Base-by-base conservation (phyloP, 2,888 invertebrate species). In the Nomada fabriciana region DNA sequence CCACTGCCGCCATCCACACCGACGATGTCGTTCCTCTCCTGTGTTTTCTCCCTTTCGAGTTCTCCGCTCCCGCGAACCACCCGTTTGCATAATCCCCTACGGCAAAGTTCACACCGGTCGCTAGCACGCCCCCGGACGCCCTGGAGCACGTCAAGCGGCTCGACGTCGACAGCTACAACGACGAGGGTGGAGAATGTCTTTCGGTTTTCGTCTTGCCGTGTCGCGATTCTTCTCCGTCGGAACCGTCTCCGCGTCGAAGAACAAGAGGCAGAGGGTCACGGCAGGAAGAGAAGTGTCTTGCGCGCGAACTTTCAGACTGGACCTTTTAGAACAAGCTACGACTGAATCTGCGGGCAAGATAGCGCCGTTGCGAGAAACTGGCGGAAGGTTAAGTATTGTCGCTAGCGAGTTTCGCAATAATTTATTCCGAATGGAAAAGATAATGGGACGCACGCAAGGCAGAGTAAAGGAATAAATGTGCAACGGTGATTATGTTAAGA, bases 61-160 rank as follows among this genome's bases (percentile, higher is more conserved):
- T 80, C 79, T 70, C 83, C 75, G 79, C 76, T 71, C 87, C 78
- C 80, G 76, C 83, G 84, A 86, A 82, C 85, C 83, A 82, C 78
- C 84, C 89, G 89, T 91, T 92, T 92, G 90, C 90, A 91, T 92
- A 91, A 92, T 91, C 90, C 91, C 91, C 90, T 77, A 87, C 88
- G 90, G 91, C 90, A 83, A 91, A 91, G 88, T 91, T 92, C 91
- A 87, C 91, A 89, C 91, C 85, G 87, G 86, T 88, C 88, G 85
- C 89, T 88, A 86, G 86, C 86, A 84, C 88, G 81, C 83, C 85
- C 83, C 75, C 80, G 75, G 73, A 82, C 81, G 71, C 80, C 64
- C 71, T 69, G 63, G 79, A 82, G 76, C 79, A 74, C 85, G 85
- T 81, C 86, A 79, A 80, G 81, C 74, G 80, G 71, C 75, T 80